Percentiles rank a stretch among this genome's conserved stretches.
phyloP scores from a whole-genome alignment of 1,140 invertebrate genomes.

The Cydia strobilella region DNA sequence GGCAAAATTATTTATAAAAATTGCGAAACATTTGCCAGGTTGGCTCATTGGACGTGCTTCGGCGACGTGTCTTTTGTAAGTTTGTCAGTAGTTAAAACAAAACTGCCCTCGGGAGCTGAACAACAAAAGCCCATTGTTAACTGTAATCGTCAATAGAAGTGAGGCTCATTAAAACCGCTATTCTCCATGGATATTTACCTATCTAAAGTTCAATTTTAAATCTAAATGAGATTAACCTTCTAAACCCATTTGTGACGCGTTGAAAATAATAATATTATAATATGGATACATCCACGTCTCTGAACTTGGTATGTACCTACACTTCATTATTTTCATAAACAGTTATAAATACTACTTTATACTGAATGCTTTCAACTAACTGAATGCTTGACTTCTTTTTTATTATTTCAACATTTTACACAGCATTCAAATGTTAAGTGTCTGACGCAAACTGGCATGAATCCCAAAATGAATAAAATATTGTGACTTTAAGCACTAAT shows the following conservation, averaged over 20 bases:
- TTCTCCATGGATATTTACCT: neutral
- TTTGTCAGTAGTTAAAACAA: conserved; percentile 74
- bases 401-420: neutral
- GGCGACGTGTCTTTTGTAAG: conserved; percentile 76
- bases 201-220: neutral
- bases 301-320: neutral
- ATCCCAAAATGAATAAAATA: conserved; percentile 4
- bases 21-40: conserved; percentile 77
- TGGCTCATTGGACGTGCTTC: conserved; percentile 75
- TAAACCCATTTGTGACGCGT: neutral
- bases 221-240: neutral
- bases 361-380: neutral
- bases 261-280: neutral
- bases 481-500: conserved; percentile 6
- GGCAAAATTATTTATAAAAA: conserved; percentile 77
- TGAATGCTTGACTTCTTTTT: neutral
- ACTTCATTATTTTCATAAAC: neutral
- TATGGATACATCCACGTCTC: neutral
- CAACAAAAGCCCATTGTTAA: conserved; percentile 46
- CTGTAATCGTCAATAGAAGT: neutral
- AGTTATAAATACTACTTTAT: neutral
- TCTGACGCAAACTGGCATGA: conserved; percentile 2
- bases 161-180: neutral
- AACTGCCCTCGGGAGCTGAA: conserved; percentile 64
- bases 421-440: conserved; percentile 1